Base-by-base conservation (phyloP, 2,113 vertebrate species). In the Anolis carolinensis region DNA sequence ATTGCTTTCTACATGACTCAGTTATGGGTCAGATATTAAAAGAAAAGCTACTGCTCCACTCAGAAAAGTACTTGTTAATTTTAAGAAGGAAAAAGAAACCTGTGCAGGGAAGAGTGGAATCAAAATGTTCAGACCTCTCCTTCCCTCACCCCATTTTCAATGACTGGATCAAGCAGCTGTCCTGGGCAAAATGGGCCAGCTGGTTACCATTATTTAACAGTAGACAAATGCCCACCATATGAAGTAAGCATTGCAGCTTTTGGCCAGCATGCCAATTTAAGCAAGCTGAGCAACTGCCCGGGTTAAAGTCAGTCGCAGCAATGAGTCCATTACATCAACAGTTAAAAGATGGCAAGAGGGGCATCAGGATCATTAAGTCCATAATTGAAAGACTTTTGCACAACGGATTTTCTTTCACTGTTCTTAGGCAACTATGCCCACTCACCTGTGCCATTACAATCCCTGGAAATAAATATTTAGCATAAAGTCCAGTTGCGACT, bases 351-450 rank as follows among this genome's bases (percentile, higher is more conserved):
- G 14, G 21, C 36, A 55, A 67, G 79, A 59, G 71, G 78, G 71
- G 63, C 50, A 75, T 16, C 32, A 52, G 71, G 85, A 59, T 67
- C 85, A 81, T 86, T 86, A 86, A 81, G 25, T 36, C 21, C 71
- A 75, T 86, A 86, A 86, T 75, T 86, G 79, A 86, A 86, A 81
- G 85, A 81, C 70, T 67, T 81, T 86, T 81, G 85, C 68, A 80
- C 59, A 74, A 68, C 32, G 55, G 73, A 86, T 86, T 86, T 70
- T 71, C 75, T 75, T 81, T 36, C 79, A 67, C 59, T 32, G 20
- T 75, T 50, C 23, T 67, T 79, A 67, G 59, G 23, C 67, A 50
- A 74, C 39, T 78, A 13, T 81, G 79, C 71, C 59, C 52, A 74
- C 70, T 70, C 75, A 32, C 44, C 21, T 52, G 71, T n/a, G n/a